Evolutionary conservation across 2,113 vertebrate genomes (phyloP).

Genomic region (Thalassarche chlororhynchos): DNA sequence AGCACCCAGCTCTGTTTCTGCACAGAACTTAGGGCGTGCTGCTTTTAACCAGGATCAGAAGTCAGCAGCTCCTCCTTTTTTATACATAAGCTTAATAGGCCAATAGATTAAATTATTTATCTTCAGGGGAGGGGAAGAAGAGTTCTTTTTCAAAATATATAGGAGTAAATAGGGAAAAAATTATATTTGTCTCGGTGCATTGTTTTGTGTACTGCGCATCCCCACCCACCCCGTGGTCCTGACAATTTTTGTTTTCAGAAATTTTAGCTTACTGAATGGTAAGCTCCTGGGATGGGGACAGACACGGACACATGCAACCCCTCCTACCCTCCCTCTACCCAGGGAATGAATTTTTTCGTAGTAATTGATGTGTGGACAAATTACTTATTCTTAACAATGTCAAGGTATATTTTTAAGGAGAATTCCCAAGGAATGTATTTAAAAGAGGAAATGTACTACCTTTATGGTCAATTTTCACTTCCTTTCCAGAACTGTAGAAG

Average conservation of each 20-base stretch:
- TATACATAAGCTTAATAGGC: not conserved
- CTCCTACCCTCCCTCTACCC: not conserved
- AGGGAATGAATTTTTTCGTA: not conserved
- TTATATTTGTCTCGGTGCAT: not conserved
- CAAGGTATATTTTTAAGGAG: not conserved
- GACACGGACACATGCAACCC: not conserved
- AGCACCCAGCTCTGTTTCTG: not conserved
- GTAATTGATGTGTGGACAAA: not conserved
- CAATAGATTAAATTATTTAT: not conserved
- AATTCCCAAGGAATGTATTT: not conserved
- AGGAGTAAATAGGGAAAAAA: not conserved
- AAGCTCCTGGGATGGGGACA: not conserved
- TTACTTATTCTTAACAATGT: not conserved
- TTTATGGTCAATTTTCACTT: not conserved
- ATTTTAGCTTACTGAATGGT: not conserved
- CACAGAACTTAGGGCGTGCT: not conserved
- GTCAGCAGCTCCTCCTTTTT: not conserved
- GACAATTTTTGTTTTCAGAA: not conserved
- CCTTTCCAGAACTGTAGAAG: not conserved
- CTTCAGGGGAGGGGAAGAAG: not conserved
- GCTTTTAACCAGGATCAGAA: not conserved
- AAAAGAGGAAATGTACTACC: not conserved
- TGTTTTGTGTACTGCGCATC: not conserved
- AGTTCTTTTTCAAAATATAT: not conserved
- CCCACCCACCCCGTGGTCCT: not conserved